Evolutionary conservation across 1,140 invertebrate genomes (phyloP), one percentile per base, ranked within the genome.

Genomic region (Ptiloglossa arizonensis): DNA sequence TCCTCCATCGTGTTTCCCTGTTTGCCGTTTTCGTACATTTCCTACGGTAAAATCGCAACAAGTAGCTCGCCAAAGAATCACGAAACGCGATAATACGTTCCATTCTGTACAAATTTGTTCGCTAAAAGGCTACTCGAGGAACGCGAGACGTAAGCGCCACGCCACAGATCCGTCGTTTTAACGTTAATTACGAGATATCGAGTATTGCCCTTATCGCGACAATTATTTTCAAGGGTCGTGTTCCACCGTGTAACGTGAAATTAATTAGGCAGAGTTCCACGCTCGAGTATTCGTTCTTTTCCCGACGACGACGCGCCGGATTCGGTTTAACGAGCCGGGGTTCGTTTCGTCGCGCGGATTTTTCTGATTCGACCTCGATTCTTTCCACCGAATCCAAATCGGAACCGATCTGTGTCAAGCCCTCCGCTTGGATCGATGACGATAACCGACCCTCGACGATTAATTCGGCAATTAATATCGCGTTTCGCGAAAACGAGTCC

Each of bases 311-410:
- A n/a, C n/a, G n/a, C n/a, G n/a, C 19, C 8, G 52, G 22, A 32
- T 46, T 29, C 29, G 38, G 11, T n/a, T 75, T 68, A 75, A 75
- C 63, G 63, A 75, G 63, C 32, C 19, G 41, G 3, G 38, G 64
- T 59, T 41, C 9, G 48, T 75, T 69, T 69, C 38, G 27, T 46
- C 29, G 41, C 38, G 64, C 38, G 27, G n/a, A n/a, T n/a, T 68
- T 75, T 29, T 59, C 41, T 11, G 38, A 56, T 75, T 35, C 73
- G 73, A 68, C 73, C 64, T n/a, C 32, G 59, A 35, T 75, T 68
- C n/a, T 67, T 64, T 44, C 50, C 72, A 24, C 50, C 29, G 64
- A 75, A 68, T 57, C 35, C 44, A 38, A 68, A 68, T 69, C 38
- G 54, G 11, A 17, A n/a, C 41, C 54, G 44, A 48, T 75, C 29